phyloP scores from a whole-genome alignment of 2,888 invertebrate genomes.

The Scotopteryx bipunctaria region DNA sequence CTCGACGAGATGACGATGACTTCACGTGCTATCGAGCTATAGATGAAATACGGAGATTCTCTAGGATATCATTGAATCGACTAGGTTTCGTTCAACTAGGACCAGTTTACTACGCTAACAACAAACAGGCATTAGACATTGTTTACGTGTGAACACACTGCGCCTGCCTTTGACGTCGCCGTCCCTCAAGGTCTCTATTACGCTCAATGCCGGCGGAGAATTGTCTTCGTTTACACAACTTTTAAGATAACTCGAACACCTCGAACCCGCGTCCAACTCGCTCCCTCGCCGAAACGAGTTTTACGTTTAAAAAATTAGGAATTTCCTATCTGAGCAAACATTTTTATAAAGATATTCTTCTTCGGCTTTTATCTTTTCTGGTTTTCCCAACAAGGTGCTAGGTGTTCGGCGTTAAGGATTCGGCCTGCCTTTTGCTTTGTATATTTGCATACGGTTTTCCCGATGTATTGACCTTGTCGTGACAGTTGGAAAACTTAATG shows the following conservation, averaged over 20 bases:
- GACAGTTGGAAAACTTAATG: slow-evolving; percentile 40
- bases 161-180: slow-evolving; percentile 46
- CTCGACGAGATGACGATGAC: slow-evolving; percentile 36
- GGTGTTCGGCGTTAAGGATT: slow-evolving; percentile 45
- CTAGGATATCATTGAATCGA: slow-evolving; percentile 62
- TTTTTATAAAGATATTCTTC: slow-evolving; percentile 52
- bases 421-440: slow-evolving; percentile 41
- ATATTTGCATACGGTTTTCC: slow-evolving; percentile 67
- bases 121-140: slow-evolving; percentile 50
- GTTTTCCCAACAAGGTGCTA: slow-evolving; percentile 51
- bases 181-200: slow-evolving; percentile 58
- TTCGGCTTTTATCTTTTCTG: slow-evolving; percentile 48
- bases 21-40: slow-evolving; percentile 39
- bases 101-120: slow-evolving; percentile 54
- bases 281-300: slow-evolving; percentile 10
- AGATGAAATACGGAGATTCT: slow-evolving; percentile 60
- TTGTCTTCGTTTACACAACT: slow-evolving; percentile 16
- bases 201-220: slow-evolving; percentile 50
- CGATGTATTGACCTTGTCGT: slow-evolving; percentile 46
- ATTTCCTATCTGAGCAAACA: slow-evolving; percentile 50
- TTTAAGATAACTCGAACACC: slow-evolving; percentile 1
- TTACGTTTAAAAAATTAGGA: slow-evolving; percentile 40
- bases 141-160: slow-evolving; percentile 66
- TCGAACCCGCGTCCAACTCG: slow-evolving; percentile 13
- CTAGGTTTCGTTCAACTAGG: slow-evolving; percentile 45